A percentile compares a stretch with the other conserved stretches of the same genome.
Evolutionary conservation across 2,113 vertebrate genomes (phyloP).

Genomic region (Anoplopoma fimbria): DNA sequence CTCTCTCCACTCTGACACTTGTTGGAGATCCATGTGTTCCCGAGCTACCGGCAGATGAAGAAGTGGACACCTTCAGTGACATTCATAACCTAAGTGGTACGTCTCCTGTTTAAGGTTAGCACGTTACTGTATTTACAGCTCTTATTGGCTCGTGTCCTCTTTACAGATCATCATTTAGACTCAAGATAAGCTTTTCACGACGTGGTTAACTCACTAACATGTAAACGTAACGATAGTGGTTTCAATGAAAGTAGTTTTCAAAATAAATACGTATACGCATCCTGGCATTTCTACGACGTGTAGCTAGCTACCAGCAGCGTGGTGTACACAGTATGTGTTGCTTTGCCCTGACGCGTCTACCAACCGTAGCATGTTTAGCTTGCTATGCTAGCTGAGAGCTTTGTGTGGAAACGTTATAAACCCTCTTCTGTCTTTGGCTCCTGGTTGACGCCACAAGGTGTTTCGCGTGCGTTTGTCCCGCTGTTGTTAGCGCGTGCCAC

Average conservation of each 20-base stretch:
- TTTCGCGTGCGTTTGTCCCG: neutral
- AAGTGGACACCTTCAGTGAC: neutral
- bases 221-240: neutral
- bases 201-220: neutral
- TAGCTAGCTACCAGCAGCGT: neutral
- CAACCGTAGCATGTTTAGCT: slow-evolving; percentile 25
- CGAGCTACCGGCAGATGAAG: slow-evolving; percentile 34
- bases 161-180: neutral
- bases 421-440: neutral
- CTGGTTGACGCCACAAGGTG: neutral
- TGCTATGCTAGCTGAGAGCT: slow-evolving; percentile 21
- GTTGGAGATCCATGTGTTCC: slow-evolving; percentile 44
- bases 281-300: neutral
- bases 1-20: slow-evolving; percentile 39
- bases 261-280: neutral
- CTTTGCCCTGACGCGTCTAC: neutral
- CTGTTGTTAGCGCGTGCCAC: neutral
- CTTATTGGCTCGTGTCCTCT: neutral
- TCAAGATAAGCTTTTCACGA: neutral
- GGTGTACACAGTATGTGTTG: neutral
- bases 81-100: neutral
- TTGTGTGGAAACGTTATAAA: neutral
- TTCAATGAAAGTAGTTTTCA: neutral
- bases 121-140: neutral
- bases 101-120: neutral